Conservation (phyloP, 1,140 invertebrate genomes). For the Neotoxoptera formosana region DNA sequence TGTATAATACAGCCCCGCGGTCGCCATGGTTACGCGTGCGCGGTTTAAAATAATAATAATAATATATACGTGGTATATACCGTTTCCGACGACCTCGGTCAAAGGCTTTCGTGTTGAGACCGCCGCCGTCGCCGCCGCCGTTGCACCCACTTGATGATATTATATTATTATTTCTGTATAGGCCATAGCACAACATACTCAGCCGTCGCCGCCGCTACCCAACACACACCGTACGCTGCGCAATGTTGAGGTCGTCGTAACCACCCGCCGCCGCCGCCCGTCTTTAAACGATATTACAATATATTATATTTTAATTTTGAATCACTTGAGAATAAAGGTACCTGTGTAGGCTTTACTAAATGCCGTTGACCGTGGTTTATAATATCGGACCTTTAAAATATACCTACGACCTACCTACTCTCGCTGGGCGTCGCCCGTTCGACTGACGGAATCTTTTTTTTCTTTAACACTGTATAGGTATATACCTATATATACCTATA, state of each 20-base stretch:
- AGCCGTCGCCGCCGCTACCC: no score
- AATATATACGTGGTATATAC: neutral
- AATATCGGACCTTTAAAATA: no score
- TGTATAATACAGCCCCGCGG: neutral
- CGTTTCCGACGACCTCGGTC: slow-evolving; percentile 39
- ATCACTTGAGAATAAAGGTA: neutral
- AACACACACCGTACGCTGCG: neutral
- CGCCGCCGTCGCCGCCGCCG: neutral
- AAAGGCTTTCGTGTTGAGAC: slow-evolving; percentile 44
- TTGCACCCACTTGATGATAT: slow-evolving; percentile 51
- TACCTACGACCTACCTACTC: no score
- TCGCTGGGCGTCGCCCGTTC: neutral
- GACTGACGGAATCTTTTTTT: neutral
- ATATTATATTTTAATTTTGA: neutral
- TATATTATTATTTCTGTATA: slow-evolving; percentile 6
- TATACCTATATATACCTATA: no score
- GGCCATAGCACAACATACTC: neutral
- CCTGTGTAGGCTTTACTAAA: neutral
- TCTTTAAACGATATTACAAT: neutral
- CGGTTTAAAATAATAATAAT: neutral
- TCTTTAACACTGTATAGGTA: no score
- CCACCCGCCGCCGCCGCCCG: neutral
- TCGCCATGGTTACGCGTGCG: slow-evolving; percentile 36
- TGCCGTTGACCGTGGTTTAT: no score
- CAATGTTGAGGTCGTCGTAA: neutral